These are phyloP conservation scores for Pseudonaja textilis DNA, from an alignment of 2,113 vertebrate genomes.

Conservation along the genomic window DNA sequence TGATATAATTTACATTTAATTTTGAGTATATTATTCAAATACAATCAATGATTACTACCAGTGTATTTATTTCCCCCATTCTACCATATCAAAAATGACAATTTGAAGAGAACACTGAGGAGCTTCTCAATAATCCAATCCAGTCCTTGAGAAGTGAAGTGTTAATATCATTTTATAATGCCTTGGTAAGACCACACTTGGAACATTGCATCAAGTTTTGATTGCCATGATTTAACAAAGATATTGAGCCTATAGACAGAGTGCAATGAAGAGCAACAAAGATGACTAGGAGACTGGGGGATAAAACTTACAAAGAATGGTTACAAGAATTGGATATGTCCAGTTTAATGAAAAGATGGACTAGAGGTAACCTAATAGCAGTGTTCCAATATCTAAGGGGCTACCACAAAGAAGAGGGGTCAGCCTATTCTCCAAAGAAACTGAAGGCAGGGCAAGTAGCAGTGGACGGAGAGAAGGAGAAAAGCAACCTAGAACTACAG, in stretches of 20 bases:
- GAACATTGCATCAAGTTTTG: neutral
- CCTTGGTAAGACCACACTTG: neutral
- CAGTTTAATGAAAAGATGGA: neutral
- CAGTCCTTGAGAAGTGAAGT: neutral
- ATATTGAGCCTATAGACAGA: neutral
- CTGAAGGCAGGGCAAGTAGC: neutral
- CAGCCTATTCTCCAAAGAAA: neutral
- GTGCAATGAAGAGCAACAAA: neutral
- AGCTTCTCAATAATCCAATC: neutral
- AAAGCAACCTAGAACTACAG: neutral
- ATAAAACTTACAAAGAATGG: neutral
- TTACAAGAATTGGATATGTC: neutral
- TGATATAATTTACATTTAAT: neutral
- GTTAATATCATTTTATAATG: neutral
- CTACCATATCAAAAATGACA: neutral
- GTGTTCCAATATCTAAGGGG: neutral
- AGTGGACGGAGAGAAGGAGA: neutral
- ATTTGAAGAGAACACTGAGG: neutral
- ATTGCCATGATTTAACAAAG: neutral
- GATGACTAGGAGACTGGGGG: neutral
- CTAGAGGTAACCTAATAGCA: neutral
- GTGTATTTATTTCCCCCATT: neutral
- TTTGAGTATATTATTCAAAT: neutral
- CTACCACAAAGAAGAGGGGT: neutral
- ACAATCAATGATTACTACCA: neutral